Percentiles rank a stretch among this genome's conserved stretches.
Evolutionary conservation across 1,140 invertebrate genomes (phyloP).

Genomic region (Drosophila triauraria): DNA sequence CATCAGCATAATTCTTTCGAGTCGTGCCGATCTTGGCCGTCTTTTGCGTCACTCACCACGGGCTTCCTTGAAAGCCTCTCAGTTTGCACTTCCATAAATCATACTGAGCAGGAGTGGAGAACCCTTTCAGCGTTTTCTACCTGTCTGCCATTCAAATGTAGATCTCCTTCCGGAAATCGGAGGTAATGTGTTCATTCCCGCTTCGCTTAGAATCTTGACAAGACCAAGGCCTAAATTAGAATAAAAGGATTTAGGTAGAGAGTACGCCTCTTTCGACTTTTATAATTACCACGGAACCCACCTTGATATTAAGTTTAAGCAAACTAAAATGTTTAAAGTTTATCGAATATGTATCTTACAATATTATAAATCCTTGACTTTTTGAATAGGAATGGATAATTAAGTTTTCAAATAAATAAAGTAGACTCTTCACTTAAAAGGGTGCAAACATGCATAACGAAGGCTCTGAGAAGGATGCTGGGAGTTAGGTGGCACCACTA

Average conservation of each 20-base stretch:
- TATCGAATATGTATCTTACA: not conserved
- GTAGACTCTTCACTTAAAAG: too few relatives aligned
- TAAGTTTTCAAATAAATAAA: too few relatives aligned
- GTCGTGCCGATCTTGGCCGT: conserved; percentile 27
- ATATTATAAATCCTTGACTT: not conserved
- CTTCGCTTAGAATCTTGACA: not conserved
- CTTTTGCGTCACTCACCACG: conserved; percentile 61
- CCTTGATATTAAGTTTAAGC: not conserved
- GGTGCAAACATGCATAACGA: too few relatives aligned
- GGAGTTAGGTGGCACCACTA: too few relatives aligned
- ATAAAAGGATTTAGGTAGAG: not conserved
- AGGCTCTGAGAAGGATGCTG: too few relatives aligned
- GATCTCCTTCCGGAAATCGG: conserved; percentile 15
- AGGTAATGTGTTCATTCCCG: conserved; percentile 15
- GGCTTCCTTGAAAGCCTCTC: conserved; percentile 23
- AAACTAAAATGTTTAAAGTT: not conserved
- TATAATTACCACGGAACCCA: too few relatives aligned
- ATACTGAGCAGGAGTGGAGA: conserved; percentile 18
- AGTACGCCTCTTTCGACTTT: not conserved
- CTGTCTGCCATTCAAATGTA: conserved; percentile 23
- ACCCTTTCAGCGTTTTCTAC: conserved; percentile 58
- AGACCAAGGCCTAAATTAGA: not conserved
- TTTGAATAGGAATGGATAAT: not conserved
- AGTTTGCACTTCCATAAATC: conserved; percentile 64
- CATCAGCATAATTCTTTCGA: conserved; percentile 35